Base-by-base conservation (phyloP, 1,140 invertebrate genomes). In the Centruroides vittatus region DNA sequence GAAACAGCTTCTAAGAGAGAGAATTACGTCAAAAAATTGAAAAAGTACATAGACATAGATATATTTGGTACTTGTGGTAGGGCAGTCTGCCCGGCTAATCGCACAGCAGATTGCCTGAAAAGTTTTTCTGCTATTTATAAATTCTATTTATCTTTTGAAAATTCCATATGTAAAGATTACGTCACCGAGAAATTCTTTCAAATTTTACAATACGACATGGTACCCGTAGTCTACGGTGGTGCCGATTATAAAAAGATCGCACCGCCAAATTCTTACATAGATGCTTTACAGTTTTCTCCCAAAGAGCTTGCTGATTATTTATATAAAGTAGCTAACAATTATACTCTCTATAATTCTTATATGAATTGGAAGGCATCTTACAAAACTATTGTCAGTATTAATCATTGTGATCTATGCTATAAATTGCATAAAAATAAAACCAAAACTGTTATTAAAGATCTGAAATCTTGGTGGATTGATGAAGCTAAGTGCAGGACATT, bases 111-210 rank as follows among this genome's bases (percentile, higher is more conserved):
- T 3, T 64, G 63, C n/a, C 47, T 61, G 4, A 13, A 64, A 34
- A 61, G 57, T 35, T 61, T 61, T 48, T 58, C 59, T 12, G 51
- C 60, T 12, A n/a, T 47, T 12, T 72, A 72, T 67, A 65, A 67
- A 52, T 74, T 74, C 55, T 78, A 76, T 58, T 59, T 78, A 13
- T 61, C 75, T 5, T 76, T 78, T 63, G 77, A 78, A 63, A 78
- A 78, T 59, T 66, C 70, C 5, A 55, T 75, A 9, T 78, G 77
- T 64, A 55, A 66, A 12, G 73, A 75, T 62, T 75, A 76, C 60
- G 66, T 74, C 1, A 76, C 75, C 0, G 75, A 76, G 61, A 76
- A 76, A 60, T 67, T 74, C 41, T 73, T 67, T 57, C 64, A 64
- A 23, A 55, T 66, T 5, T 41, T 74, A 41, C 63, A 68, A 5